These are phyloP conservation scores for Hycleus cichorii DNA, from an alignment of 1,140 invertebrate species.

Conservation along the genomic window DNA sequence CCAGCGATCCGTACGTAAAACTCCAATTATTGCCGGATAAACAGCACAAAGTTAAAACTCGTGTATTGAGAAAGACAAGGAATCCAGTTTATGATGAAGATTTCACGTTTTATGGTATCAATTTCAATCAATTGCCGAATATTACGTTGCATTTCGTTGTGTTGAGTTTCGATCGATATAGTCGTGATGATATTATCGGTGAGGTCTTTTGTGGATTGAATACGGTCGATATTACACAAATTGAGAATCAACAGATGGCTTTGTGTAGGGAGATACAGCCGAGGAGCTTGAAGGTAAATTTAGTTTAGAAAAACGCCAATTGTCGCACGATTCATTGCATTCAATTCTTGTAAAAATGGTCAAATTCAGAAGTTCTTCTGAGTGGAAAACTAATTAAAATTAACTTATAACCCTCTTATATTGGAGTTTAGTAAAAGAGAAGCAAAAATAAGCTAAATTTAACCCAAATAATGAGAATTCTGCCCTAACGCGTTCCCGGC, in stretches of 20 bases:
- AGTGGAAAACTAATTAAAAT: too few species aligned
- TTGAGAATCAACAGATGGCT: constrained; percentile 68
- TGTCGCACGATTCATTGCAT: too few species aligned
- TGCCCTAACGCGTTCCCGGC: background rate
- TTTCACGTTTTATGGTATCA: constrained; percentile 93
- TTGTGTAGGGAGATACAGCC: constrained; percentile 79
- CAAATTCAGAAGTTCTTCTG: too few species aligned
- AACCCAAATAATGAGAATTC: too few species aligned
- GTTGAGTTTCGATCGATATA: constrained; percentile 94
- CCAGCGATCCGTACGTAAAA: constrained; percentile 89
- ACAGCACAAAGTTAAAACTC: constrained; percentile 90
- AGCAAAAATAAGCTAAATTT: too few species aligned
- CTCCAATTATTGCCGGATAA: constrained; percentile 89
- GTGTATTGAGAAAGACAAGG: constrained; percentile 83
- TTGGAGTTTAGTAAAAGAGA: too few species aligned
- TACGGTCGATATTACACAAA: constrained; percentile 68
- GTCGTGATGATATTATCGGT: constrained; percentile 93
- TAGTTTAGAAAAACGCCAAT: too few species aligned
- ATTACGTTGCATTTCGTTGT: constrained; percentile 91
- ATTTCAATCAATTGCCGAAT: constrained; percentile 70
- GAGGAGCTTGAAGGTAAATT: constrained; percentile 70
- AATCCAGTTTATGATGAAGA: constrained; percentile 95
- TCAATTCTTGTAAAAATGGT: too few species aligned
- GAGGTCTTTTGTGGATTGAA: constrained; percentile 87
- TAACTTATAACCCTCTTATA: too few species aligned